Base-by-base conservation (phyloP, 2,888 invertebrate genomes). In the Pristionchus arcanus region DNA sequence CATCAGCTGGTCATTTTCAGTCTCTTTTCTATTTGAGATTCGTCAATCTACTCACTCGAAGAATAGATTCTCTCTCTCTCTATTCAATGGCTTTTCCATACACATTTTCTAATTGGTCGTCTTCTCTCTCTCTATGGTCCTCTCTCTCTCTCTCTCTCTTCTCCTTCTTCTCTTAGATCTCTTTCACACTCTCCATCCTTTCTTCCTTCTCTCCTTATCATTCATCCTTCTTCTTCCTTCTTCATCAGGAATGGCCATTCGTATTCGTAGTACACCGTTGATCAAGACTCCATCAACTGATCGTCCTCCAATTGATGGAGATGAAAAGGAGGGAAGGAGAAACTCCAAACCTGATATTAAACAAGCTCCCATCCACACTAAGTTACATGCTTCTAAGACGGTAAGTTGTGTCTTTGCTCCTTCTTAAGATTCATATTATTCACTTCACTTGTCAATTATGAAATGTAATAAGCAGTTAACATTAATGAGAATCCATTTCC, bases 281-380 rank as follows among this genome's bases (percentile, higher is more conserved):
- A 87, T 87, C 66, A 66, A 68, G 87, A 87, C 87, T 42, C 87
- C 87, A 2, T 87, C 87, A 2, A 87, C 68, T 16, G 87, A 87
- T 68, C 66, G 87, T 28, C 87, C 87, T 15, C 15, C 87, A 15
- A 31, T 87, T 7, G 68, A 87, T 68, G 68, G 31, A 28, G 87
- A 86, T 49, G 85, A 63, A 21, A 86, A 86, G 63, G 55, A 83
- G 25, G 84, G 59, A 34, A 85, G 34, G 84, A 85, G 59, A 31
- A 85, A 85, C 34, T 59, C 84, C 11, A 81, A 81, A 53, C 49
- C 42, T 34, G 81, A 53, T 9, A 81, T 49, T 28, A 49, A 81
- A 28, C 25, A 15, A 28, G 81, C 85, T 21, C 59, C 85, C 31
- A 21, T 68, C 28, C 87, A 87, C 53, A 66, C 66, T 0, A 87